phyloP scores from a whole-genome alignment of 2,797 vertebrate genomes.

The Arrhamphus sclerolepis region DNA sequence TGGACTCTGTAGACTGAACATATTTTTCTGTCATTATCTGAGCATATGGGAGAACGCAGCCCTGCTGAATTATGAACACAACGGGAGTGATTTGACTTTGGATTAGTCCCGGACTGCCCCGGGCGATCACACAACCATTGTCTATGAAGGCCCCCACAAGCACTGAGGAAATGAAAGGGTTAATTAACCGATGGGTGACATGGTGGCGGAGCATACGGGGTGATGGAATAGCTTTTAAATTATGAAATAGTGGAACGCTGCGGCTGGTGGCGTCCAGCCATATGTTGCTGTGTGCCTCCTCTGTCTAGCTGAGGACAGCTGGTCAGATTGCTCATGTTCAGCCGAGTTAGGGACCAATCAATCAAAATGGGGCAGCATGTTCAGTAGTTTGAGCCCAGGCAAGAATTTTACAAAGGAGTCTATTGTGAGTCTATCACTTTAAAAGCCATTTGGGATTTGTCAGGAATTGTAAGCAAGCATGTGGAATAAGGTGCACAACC shows the following conservation, averaged over 20 bases:
- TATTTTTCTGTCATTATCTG: conserved; percentile 49
- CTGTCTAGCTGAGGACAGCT: conserved; percentile 77
- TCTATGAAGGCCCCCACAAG: conserved; percentile 27
- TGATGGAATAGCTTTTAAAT: conserved; percentile 77
- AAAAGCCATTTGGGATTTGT: conserved; percentile 60
- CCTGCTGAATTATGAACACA: conserved; percentile 59
- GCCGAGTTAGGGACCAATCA: conserved; percentile 79
- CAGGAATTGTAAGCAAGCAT: conserved; percentile 43
- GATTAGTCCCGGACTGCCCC: conserved; percentile 30
- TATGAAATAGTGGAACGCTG: conserved; percentile 76
- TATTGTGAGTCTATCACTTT: conserved; percentile 64
- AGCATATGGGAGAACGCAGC: conserved; percentile 61
- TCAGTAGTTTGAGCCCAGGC: conserved; percentile 61
- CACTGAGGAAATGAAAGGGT: conserved; percentile 59
- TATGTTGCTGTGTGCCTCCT: conserved; percentile 73
- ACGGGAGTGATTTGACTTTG: conserved; percentile 49
- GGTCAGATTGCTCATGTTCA: conserved; percentile 79
- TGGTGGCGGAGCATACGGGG: conserved; percentile 60
- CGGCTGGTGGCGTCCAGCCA: conserved; percentile 75
- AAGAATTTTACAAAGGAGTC: conserved; percentile 52
- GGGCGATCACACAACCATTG: conserved; percentile 47
- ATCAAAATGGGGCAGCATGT: conserved; percentile 72
- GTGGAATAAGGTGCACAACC: conserved; percentile 19
- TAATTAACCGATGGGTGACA: conserved; percentile 65
- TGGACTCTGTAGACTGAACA: conserved; percentile 23